Evolutionary conservation across 1,140 invertebrate genomes (phyloP).

Genomic region (Brachionus calyciflorus): DNA sequence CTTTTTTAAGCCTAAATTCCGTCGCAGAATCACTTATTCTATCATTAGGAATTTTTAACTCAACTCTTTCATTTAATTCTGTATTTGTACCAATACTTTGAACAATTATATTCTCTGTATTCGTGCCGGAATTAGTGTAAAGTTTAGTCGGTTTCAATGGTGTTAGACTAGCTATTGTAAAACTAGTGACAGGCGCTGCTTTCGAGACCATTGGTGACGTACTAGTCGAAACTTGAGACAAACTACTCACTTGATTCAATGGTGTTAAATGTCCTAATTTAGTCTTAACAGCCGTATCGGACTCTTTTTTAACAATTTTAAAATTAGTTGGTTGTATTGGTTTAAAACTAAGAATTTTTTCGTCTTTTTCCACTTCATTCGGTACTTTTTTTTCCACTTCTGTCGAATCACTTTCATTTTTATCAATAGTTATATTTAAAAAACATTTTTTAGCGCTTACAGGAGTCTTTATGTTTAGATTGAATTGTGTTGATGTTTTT

Average conservation of each 20-base stretch:
- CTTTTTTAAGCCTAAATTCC: neutral
- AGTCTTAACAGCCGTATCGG: neutral
- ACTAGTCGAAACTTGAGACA: conserved; percentile 21
- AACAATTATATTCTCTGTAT: conserved; percentile 35
- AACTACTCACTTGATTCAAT: neutral
- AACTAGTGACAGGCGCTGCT: neutral
- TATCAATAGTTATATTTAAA: conserved; percentile 8
- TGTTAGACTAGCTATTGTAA: neutral
- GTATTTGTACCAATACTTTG: conserved; percentile 24
- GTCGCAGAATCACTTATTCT: neutral
- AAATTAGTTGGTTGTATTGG: neutral
- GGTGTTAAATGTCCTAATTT: neutral
- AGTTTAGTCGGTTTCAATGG: neutral
- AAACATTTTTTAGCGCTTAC: conserved; percentile 24
- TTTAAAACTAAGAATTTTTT: neutral
- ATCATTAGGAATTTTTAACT: no score
- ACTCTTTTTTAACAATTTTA: conserved; percentile 9
- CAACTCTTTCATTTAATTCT: neutral
- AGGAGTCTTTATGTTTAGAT: conserved; percentile 4
- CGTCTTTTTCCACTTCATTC: no score
- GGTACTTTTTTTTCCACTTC: neutral
- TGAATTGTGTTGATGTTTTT: conserved; percentile 19
- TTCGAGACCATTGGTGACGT: conserved; percentile 34
- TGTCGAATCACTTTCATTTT: neutral
- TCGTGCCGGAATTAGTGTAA: conserved; percentile 10